phyloP scores from a whole-genome alignment of 2,797 vertebrate species.

The Lepilemur ruficaudatus region DNA sequence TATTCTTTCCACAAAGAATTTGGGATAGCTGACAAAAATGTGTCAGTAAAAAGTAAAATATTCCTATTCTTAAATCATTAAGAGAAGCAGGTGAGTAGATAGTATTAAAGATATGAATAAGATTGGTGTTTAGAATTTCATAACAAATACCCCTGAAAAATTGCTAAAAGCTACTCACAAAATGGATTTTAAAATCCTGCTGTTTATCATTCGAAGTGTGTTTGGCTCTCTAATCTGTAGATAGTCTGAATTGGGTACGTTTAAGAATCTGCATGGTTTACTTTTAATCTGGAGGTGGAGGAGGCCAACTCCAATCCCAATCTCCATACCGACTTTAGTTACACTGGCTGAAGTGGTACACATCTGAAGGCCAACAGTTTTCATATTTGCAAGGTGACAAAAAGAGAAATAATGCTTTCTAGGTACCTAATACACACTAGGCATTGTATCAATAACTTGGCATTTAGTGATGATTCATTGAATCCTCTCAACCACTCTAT shows the following conservation, averaged over 20 bases:
- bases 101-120: background rate
- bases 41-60: conserved; percentile 54
- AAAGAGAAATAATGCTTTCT: background rate
- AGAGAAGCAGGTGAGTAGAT: background rate
- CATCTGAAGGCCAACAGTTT: background rate
- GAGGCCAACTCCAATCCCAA: background rate
- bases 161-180: background rate
- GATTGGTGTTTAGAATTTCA: conserved; percentile 7
- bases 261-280: background rate
- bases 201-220: background rate
- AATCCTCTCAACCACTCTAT: background rate
- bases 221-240: background rate
- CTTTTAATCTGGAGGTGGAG: background rate
- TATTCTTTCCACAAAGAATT: conserved; percentile 50
- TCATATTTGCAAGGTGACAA: background rate
- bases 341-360: background rate
- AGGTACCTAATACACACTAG: background rate
- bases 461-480: background rate
- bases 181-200: background rate
- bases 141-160: background rate
- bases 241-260: background rate
- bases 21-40: conserved; percentile 57
- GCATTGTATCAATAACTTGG: background rate
- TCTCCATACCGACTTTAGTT: background rate
- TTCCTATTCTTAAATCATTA: background rate